Evolutionary conservation across 2,888 invertebrate genomes (phyloP).

Genomic region (Andrena camellia): DNA sequence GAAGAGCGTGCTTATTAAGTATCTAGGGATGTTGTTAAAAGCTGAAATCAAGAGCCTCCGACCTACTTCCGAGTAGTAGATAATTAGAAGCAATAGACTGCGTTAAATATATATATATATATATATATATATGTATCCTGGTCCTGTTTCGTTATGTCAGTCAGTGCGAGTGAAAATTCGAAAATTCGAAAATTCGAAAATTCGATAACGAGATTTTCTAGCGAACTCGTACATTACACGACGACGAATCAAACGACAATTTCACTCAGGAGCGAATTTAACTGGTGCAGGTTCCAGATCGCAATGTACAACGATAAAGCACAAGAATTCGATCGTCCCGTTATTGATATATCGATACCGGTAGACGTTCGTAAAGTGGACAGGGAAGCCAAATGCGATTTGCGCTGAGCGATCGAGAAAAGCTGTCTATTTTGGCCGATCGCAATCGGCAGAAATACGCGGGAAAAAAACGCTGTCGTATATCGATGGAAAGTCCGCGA

Average conservation of each 20-base stretch:
- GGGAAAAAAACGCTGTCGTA: slow-evolving; percentile 16
- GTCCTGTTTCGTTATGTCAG: background rate
- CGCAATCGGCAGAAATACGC: slow-evolving; percentile 1
- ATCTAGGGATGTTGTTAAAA: no score
- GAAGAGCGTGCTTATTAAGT: no score
- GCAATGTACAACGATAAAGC: background rate
- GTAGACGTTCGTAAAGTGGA: slow-evolving; percentile 19
- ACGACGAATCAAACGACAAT: background rate
- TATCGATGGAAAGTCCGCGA: slow-evolving; percentile 24
- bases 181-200: background rate
- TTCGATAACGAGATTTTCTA: background rate
- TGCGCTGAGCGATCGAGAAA: background rate
- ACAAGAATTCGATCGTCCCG: slow-evolving; percentile 37
- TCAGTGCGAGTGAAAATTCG: background rate
- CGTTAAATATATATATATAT: slow-evolving; percentile 45
- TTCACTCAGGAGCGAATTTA: background rate
- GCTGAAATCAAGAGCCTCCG: background rate
- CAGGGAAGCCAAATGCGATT: background rate
- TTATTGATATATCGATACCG: slow-evolving; percentile 43
- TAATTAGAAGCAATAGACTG: slow-evolving; percentile 40
- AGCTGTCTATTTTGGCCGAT: background rate
- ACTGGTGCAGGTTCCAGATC: background rate
- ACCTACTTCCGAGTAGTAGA: slow-evolving; percentile 44
- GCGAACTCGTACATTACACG: background rate
- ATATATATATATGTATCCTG: slow-evolving; percentile 22